These are phyloP conservation scores for Drosophila parthenogenetica DNA, from an alignment of 2,888 invertebrate genomes.

Conservation along the genomic window DNA sequence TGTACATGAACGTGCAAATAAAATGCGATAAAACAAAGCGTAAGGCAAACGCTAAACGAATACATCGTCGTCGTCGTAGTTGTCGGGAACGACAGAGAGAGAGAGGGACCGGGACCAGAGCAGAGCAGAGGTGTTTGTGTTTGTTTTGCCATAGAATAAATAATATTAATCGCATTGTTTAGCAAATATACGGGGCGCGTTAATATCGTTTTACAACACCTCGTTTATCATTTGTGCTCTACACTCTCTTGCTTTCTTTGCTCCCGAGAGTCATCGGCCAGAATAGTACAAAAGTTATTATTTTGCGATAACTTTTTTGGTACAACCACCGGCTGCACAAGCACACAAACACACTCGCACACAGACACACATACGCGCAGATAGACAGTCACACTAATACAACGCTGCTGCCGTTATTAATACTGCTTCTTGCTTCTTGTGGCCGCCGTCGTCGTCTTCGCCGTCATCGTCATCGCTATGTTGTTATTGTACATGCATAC, in stretches of 20 bases:
- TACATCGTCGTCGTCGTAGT: slow-evolving; percentile 11
- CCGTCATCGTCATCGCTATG: slow-evolving; percentile 24
- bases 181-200: slow-evolving; percentile 57
- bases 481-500: slow-evolving; percentile 19
- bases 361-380: neutral
- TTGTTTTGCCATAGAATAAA: slow-evolving; percentile 71
- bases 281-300: slow-evolving; percentile 61
- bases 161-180: slow-evolving; percentile 71
- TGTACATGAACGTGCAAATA: slow-evolving; percentile 39
- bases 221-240: slow-evolving; percentile 45
- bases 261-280: slow-evolving; percentile 19
- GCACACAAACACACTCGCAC: slow-evolving; percentile 28
- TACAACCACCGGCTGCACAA: slow-evolving; percentile 77
- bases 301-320: slow-evolving; percentile 55
- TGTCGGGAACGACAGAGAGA: slow-evolving; percentile 17
- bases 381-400: no score
- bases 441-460: neutral
- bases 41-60: slow-evolving; percentile 46
- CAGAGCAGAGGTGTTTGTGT: slow-evolving; percentile 39
- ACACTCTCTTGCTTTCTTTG: neutral
- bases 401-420: slow-evolving; percentile 17
- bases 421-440: slow-evolving; percentile 29
- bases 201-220: slow-evolving; percentile 53
- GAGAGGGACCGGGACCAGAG: neutral
- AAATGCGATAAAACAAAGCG: slow-evolving; percentile 74